Evolutionary conservation across 2,888 invertebrate genomes (phyloP).

Genomic region (Noctua fimbriata): DNA sequence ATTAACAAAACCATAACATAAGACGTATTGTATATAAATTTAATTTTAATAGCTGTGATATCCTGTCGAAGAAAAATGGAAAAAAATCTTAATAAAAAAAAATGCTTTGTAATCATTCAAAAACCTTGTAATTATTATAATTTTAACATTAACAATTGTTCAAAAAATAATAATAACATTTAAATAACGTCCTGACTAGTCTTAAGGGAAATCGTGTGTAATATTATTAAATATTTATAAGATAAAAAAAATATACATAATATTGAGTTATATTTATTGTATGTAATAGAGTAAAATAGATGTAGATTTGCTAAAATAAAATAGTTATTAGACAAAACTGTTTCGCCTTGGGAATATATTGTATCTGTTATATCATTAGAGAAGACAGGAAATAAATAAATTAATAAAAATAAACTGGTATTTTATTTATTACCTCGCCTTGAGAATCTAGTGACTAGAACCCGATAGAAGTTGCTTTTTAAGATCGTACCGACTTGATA

Average conservation of each 20-base stretch:
- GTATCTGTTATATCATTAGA: constrained; percentile 82
- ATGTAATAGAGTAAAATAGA: constrained; percentile 77
- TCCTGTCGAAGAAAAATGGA: constrained; percentile 78
- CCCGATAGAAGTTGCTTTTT: background rate
- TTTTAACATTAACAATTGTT: constrained; percentile 66
- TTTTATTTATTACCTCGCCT: constrained; percentile 39
- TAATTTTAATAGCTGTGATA: constrained; percentile 89
- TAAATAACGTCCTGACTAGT: constrained; percentile 83
- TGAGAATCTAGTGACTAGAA: background rate
- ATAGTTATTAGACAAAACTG: constrained; percentile 74
- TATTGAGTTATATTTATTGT: constrained; percentile 82
- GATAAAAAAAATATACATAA: constrained; percentile 74
- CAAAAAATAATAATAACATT: constrained; percentile 66
- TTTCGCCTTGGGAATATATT: constrained; percentile 81
- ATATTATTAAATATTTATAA: constrained; percentile 76
- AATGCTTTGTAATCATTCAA: constrained; percentile 70
- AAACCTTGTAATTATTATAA: constrained; percentile 66
- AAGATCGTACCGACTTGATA: background rate
- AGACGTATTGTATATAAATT: constrained; percentile 79
- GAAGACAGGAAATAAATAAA: constrained; percentile 81
- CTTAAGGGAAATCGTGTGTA: constrained; percentile 81
- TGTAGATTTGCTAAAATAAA: constrained; percentile 73
- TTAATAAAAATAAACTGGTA: constrained; percentile 58
- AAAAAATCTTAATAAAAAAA: constrained; percentile 69
- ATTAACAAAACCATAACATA: constrained; percentile 72